Percentiles rank a stretch among this genome's conserved stretches.
Evolutionary conservation across 2,113 vertebrate genomes (phyloP).

Genomic region (Serilophus lunatus): DNA sequence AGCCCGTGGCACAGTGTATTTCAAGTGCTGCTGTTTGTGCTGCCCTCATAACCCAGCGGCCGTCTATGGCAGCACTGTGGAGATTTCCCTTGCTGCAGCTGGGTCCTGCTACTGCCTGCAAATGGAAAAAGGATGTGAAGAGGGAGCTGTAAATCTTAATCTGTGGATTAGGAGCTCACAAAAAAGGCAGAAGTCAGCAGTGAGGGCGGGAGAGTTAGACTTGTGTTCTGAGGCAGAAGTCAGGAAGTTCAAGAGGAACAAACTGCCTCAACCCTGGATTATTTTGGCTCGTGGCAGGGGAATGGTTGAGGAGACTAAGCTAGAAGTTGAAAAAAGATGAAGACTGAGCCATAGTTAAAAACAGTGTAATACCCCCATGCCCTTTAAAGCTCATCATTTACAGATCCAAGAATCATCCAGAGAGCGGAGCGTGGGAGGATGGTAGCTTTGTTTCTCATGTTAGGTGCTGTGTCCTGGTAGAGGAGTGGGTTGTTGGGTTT

Average conservation of each 20-base stretch:
- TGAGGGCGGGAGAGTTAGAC: not conserved
- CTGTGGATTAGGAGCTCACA: not conserved
- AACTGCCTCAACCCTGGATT: not conserved
- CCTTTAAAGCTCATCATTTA: not conserved
- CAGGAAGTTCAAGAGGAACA: not conserved
- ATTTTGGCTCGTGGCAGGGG: not conserved
- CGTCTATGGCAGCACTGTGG: not conserved
- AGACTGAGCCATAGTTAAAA: not conserved
- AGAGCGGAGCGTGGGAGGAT: accelerated
- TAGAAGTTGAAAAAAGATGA: not conserved
- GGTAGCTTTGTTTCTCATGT: not conserved
- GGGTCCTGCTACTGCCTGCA: not conserved
- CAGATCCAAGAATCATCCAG: not conserved
- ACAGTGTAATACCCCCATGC: not conserved
- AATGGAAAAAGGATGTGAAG: not conserved
- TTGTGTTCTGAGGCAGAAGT: not conserved
- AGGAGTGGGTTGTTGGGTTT: not conserved
- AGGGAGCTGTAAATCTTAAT: not conserved
- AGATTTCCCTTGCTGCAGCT: accelerated
- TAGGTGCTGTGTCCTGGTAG: not conserved
- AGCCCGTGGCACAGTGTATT: not conserved
- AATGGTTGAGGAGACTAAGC: not conserved
- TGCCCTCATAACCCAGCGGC: not conserved
- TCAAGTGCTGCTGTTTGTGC: not conserved
- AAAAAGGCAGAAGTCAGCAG: not conserved